Conservation (phyloP, 2,797 vertebrate species). For the Phalanger gymnotis region DNA sequence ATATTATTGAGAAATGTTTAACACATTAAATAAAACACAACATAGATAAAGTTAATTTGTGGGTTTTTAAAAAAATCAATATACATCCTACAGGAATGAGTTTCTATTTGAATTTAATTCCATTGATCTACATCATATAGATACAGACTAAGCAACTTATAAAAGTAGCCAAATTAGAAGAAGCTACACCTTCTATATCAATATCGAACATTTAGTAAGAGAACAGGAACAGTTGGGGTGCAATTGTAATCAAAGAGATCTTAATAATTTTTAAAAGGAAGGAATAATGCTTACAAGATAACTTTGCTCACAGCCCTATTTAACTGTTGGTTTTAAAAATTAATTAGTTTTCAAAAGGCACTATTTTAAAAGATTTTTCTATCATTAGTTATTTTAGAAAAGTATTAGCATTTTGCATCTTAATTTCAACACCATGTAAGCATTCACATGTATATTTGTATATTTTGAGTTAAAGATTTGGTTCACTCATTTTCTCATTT, state of each 20-base stretch:
- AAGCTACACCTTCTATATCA: background rate
- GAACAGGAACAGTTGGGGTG: background rate
- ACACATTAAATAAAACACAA: background rate
- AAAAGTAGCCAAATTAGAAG: background rate
- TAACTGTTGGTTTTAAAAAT: background rate
- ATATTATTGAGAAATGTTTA: background rate
- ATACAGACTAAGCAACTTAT: background rate
- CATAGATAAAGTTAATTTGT: background rate
- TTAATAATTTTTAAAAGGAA: background rate
- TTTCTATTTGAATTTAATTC: background rate
- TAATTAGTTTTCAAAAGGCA: background rate
- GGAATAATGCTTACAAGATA: background rate
- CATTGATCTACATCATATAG: background rate
- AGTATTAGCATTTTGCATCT: background rate
- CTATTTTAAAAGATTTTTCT: background rate
- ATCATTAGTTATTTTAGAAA: constrained; percentile 37
- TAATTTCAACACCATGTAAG: background rate
- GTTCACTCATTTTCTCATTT: background rate
- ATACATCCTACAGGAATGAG: background rate
- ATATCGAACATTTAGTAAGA: background rate
- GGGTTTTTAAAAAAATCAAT: background rate
- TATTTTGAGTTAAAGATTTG: background rate
- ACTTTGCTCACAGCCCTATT: background rate
- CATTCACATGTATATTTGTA: background rate
- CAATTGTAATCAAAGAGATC: background rate